phyloP scores from a whole-genome alignment of 2,797 vertebrate species.

The Varecia variegata region DNA sequence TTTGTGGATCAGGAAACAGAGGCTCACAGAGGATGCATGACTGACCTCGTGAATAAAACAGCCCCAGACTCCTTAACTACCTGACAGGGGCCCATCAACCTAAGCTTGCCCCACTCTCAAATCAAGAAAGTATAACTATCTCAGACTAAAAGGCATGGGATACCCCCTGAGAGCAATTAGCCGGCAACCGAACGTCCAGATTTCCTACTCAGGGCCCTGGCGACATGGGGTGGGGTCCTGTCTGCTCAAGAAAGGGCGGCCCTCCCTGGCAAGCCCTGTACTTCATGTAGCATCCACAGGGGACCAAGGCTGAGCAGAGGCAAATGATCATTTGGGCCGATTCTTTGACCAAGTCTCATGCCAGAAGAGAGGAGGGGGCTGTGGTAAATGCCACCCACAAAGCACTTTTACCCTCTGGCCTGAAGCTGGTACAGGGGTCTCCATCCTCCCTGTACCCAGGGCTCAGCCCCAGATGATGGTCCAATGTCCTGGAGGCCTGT shows the following conservation, averaged over 20 bases:
- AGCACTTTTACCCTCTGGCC: not conserved
- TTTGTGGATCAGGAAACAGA: not conserved
- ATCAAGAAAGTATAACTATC: not conserved
- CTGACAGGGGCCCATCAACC: not conserved
- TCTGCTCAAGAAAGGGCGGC: not conserved
- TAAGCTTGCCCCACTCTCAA: not conserved
- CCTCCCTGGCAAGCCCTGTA: not conserved
- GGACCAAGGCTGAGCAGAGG: not conserved
- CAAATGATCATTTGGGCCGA: not conserved
- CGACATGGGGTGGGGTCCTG: accelerated
- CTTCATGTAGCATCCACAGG: not conserved
- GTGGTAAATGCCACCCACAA: not conserved
- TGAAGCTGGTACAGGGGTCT: not conserved
- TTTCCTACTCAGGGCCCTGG: not conserved
- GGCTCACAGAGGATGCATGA: not conserved
- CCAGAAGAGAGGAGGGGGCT: not conserved
- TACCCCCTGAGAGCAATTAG: not conserved
- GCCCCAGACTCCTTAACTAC: not conserved
- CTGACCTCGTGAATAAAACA: not conserved
- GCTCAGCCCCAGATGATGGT: not conserved
- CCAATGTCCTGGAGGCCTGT: not conserved
- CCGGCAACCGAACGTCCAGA: accelerated
- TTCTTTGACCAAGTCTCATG: not conserved
- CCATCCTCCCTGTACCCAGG: not conserved
- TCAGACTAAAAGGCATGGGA: not conserved